A percentile compares a stretch with the other conserved stretches of the same genome.
Conservation (phyloP, 1,140 invertebrate species). For the Plutomurus gul region DNA sequence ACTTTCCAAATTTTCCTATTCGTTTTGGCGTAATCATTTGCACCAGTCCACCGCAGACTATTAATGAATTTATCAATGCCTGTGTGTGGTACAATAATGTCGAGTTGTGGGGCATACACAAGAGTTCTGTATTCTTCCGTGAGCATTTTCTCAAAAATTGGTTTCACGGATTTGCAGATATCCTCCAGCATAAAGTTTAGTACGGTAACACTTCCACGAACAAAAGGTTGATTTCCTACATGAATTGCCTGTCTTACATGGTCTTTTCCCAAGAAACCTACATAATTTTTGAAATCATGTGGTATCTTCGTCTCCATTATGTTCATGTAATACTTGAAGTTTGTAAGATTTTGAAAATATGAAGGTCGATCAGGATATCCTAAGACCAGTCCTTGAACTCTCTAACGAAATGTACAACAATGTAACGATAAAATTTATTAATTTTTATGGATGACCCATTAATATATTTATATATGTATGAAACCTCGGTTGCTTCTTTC, state of each 20-base stretch:
- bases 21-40: neutral
- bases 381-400: conserved; percentile 42
- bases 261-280: conserved; percentile 57
- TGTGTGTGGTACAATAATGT: conserved; percentile 47
- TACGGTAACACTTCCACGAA: conserved; percentile 51
- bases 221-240: conserved; percentile 61
- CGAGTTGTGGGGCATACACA: conserved; percentile 47
- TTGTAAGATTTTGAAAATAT: conserved; percentile 61
- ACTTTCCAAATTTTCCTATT: conserved; percentile 39
- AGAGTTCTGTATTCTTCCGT: conserved; percentile 47
- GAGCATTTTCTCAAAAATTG: conserved; percentile 41
- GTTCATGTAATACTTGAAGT: conserved; percentile 61
- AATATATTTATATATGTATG: neutral
- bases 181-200: conserved; percentile 37
- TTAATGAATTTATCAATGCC: conserved; percentile 29
- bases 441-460: neutral
- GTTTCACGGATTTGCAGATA: conserved; percentile 46
- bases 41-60: conserved; percentile 35
- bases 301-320: conserved; percentile 59
- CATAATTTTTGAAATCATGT: conserved; percentile 58
- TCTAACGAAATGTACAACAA: neutral
- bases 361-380: conserved; percentile 39
- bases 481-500: conserved; percentile 55
- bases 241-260: conserved; percentile 60
- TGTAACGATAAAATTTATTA: neutral